phyloP scores from a whole-genome alignment of 2,113 vertebrate species.

The Maccullochella peelii region DNA sequence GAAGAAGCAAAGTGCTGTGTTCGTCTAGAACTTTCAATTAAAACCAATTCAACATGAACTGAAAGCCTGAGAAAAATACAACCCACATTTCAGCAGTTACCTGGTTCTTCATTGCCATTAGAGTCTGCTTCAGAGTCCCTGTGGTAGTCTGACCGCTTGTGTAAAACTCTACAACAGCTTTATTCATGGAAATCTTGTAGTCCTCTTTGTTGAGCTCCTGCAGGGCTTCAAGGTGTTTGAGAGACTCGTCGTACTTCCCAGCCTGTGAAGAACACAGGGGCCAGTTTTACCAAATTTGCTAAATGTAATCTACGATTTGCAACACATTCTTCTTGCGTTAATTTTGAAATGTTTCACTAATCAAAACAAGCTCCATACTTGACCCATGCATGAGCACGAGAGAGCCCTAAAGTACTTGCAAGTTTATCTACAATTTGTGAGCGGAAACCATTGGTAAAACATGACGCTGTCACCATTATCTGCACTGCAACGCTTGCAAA shows the following conservation, averaged over 20 bases:
- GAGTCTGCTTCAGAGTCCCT: constrained; percentile 91
- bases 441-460: not conserved
- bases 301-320: not conserved
- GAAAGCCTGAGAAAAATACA: not conserved
- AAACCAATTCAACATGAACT: not conserved
- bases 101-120: constrained; percentile 94
- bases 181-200: constrained; percentile 97
- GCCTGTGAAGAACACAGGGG: constrained; percentile 79
- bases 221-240: constrained; percentile 90
- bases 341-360: not conserved
- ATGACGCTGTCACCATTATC: not conserved
- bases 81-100: constrained; percentile 72
- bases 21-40: not conserved
- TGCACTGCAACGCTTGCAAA: not conserved
- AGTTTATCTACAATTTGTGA: not conserved
- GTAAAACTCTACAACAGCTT: constrained; percentile 94
- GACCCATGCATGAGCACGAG: too few relatives aligned
- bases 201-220: constrained; percentile 97
- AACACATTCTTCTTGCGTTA: not conserved
- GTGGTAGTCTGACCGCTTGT: constrained; percentile 94
- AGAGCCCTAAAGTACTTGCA: too few relatives aligned
- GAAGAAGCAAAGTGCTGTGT: too few relatives aligned
- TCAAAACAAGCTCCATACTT: not conserved
- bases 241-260: constrained; percentile 92
- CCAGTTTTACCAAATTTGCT: not conserved